Evolutionary conservation across 1,140 invertebrate species (phyloP), one percentile per base, ranked within the genome.

Genomic region (Amphibalanus amphitrite): DNA sequence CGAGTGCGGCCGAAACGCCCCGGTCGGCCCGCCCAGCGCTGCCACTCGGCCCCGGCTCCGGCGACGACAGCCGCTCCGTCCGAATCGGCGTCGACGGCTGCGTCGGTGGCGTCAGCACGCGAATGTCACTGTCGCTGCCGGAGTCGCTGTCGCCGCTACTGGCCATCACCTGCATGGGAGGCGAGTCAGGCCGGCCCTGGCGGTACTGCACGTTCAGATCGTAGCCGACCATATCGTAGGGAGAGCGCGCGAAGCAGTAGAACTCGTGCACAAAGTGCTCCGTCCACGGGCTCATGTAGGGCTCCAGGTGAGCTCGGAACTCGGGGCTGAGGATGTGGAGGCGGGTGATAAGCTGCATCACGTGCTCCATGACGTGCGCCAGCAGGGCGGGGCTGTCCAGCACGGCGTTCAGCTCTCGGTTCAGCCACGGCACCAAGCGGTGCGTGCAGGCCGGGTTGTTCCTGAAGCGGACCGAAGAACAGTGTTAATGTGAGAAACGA

Each of bases 361-460:
- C 90, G 29, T 73, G 72, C 33, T 70, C 68, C 23, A 77, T 47
- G 26, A 73, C 73, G 68, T 67, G 65, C 28, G 71, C 73, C 65
- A 75, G 71, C 59, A 79, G 77, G 74, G 80, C 84, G 75, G 86
- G 80, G 75, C 84, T 74, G 3, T 84, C 67, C 23, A 93, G 78
- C 23, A 67, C 65, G 76, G 87, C 88, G 79, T 86, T 84, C 25
- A 97, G 81, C 82, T 97, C 93, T 72, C 93, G 83, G 77, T 90
- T 90, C 0, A 97, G 81, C 91, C 92, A 97, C 0, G 90, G 90
- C 69, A 92, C 85, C 47, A 97, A 79, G 3, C 93, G 86, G 79
- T 90, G 87, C 70, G 87, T 85, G 78, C 89, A 86, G 29, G 87
- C 86, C 69, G 89, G 89, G 82, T 93, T 90, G 76, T 85, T 82